Percentiles rank a stretch among this genome's conserved stretches.
Conservation (phyloP, 2,888 invertebrate species). For the Lepidonotus clava region DNA sequence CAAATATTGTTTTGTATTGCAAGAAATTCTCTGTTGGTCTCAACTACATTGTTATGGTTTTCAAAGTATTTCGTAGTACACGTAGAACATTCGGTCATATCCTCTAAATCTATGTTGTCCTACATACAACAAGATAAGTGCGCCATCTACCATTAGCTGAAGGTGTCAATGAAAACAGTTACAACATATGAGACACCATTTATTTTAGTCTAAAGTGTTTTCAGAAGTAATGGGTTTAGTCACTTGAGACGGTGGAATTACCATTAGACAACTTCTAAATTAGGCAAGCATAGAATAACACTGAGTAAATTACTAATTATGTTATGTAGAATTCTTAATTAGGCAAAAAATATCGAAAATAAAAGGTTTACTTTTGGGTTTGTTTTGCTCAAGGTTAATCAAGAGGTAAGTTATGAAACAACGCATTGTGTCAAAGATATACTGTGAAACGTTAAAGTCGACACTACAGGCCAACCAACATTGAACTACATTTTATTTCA, state of each 20-base stretch:
- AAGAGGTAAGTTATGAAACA: too few species aligned
- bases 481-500: too few species aligned
- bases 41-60: too few species aligned
- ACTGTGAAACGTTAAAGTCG: too few species aligned
- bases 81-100: not conserved
- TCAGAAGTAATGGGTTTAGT: not conserved
- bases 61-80: not conserved
- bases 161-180: not conserved
- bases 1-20: too few species aligned
- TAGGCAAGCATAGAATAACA: constrained; percentile 4
- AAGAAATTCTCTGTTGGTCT: too few species aligned
- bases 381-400: too few species aligned
- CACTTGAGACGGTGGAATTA: not conserved
- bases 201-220: not conserved
- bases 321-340: not conserved
- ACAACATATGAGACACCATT: not conserved
- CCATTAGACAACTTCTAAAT: not conserved
- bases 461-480: too few species aligned
- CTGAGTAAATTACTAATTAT: not conserved
- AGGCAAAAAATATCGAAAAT: not conserved
- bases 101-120: too few species aligned
- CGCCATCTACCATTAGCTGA: not conserved
- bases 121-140: constrained; percentile 7
- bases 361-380: too few species aligned
- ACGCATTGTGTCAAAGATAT: too few species aligned